phyloP scores from a whole-genome alignment of 2,888 invertebrate genomes.

The Halictus ligatus region DNA sequence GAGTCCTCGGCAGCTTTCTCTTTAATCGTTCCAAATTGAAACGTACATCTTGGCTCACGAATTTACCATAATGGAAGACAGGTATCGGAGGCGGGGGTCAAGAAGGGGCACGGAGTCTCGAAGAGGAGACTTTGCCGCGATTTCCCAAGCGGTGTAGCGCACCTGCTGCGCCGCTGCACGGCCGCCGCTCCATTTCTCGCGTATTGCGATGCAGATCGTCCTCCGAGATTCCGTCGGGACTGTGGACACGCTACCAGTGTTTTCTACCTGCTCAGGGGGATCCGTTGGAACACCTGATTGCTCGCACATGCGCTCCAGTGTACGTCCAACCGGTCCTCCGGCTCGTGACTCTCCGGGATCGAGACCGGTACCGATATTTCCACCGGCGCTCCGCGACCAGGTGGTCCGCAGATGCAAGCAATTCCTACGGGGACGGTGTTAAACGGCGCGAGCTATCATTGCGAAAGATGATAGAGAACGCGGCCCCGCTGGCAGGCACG shows the following conservation, averaged over 20 bases:
- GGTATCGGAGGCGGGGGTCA: background rate
- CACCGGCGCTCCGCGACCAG: conserved; percentile 52
- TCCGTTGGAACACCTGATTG: conserved; percentile 62
- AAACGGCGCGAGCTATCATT: conserved; percentile 28
- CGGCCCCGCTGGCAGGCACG: background rate
- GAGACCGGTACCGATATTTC: conserved; percentile 1
- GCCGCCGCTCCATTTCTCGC: conserved; percentile 58
- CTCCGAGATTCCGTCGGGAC: conserved; percentile 58
- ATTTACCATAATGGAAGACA: conserved; percentile 5
- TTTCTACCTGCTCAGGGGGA: conserved; percentile 46
- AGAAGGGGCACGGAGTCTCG: background rate
- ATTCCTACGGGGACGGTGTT: conserved; percentile 41
- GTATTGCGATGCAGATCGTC: conserved; percentile 54
- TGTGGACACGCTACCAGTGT: conserved; percentile 61
- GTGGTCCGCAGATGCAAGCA: conserved; percentile 62
- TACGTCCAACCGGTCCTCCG: conserved; percentile 15
- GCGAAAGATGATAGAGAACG: conserved; percentile 18
- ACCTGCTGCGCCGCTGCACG: conserved; percentile 54
- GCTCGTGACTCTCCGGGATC: conserved; percentile 11
- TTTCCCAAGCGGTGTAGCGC: conserved; percentile 69
- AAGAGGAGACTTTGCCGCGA: conserved; percentile 53
- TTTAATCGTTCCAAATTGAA: conserved; percentile 32
- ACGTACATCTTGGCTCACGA: conserved; percentile 36
- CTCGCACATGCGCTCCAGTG: conserved; percentile 25
- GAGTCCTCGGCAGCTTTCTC: conserved; percentile 16